Conservation (phyloP, 1,140 invertebrate species). For the Drosophila saltans region DNA sequence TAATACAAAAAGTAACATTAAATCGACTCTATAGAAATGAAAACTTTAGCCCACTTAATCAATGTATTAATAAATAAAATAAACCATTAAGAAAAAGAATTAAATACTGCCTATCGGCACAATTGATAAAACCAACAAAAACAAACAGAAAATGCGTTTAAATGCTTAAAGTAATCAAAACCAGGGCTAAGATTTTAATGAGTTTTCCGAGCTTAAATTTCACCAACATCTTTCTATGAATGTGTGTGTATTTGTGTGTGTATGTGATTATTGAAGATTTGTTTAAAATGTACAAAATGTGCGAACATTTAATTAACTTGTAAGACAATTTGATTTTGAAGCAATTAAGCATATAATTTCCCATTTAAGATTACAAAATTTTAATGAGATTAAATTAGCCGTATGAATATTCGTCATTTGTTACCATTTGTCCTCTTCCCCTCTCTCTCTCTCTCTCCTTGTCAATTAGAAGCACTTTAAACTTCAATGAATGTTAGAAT, state of each 20-base stretch:
- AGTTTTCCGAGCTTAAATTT: not conserved
- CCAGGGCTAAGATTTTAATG: not conserved
- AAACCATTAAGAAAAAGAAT: not conserved
- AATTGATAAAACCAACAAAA: not conserved
- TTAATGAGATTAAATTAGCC: slow-evolving; percentile 21
- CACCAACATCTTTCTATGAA: not conserved
- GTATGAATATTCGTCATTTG: not conserved
- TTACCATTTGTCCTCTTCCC: not conserved
- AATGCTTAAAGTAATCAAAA: slow-evolving; percentile 65
- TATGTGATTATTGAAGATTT: slow-evolving; percentile 55
- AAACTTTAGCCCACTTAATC: slow-evolving; percentile 4
- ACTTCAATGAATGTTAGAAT: slow-evolving; percentile 8
- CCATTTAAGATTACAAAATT: slow-evolving; percentile 23
- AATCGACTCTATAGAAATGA: not conserved
- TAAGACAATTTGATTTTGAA: slow-evolving; percentile 61
- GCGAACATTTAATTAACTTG: slow-evolving; percentile 58
- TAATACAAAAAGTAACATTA: slow-evolving; percentile 33
- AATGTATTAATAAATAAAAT: slow-evolving; percentile 6
- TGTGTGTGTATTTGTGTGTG: not conserved
- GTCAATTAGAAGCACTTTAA: not conserved
- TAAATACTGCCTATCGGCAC: not conserved
- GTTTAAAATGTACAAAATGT: slow-evolving; percentile 19
- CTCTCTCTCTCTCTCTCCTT: not conserved
- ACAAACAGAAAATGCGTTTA: slow-evolving; percentile 50
- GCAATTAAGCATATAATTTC: slow-evolving; percentile 48